Percentiles rank a stretch among this genome's conserved stretches.
These are phyloP conservation scores for Emydura subglobosa DNA, from an alignment of 2,113 vertebrate species.

Conservation along the genomic window DNA sequence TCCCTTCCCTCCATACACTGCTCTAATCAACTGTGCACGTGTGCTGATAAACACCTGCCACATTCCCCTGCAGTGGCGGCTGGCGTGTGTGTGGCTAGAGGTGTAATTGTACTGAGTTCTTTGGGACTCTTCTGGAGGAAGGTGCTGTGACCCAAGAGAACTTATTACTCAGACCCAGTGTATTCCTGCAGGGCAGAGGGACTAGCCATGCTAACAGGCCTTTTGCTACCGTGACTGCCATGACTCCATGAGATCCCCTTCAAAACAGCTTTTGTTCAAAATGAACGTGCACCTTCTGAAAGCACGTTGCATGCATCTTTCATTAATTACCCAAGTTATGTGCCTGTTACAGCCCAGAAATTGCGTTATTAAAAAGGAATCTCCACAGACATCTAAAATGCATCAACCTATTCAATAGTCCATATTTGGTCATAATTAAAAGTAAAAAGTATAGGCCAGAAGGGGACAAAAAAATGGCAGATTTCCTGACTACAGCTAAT, in stretches of 20 bases:
- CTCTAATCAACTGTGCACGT: neutral
- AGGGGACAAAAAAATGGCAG: constrained; percentile 58
- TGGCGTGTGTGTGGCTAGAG: too few relatives aligned
- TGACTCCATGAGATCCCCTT: neutral
- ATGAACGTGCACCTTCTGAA: neutral
- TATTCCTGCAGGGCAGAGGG: neutral
- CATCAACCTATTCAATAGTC: constrained; percentile 59
- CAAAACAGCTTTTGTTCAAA: neutral
- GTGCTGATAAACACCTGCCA: neutral
- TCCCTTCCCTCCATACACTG: neutral
- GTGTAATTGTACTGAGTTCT: neutral
- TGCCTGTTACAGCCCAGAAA: constrained; percentile 45
- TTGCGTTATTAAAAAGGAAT: constrained; percentile 71
- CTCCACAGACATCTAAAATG: constrained; percentile 63
- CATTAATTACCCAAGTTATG: constrained; percentile 50
- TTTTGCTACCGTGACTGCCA: neutral
- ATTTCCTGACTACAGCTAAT: constrained; percentile 59
- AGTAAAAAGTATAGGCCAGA: constrained; percentile 61
- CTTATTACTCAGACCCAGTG: neutral
- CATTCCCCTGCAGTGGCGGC: neutral
- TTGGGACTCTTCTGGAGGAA: neutral
- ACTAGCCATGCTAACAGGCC: neutral
- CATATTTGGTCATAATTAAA: constrained; percentile 72
- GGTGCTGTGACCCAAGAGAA: neutral
- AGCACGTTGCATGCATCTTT: neutral